A percentile compares a stretch with the other conserved stretches of the same genome.
Evolutionary conservation across 2,113 vertebrate species (phyloP).

Genomic region (Etheostoma cragini): DNA sequence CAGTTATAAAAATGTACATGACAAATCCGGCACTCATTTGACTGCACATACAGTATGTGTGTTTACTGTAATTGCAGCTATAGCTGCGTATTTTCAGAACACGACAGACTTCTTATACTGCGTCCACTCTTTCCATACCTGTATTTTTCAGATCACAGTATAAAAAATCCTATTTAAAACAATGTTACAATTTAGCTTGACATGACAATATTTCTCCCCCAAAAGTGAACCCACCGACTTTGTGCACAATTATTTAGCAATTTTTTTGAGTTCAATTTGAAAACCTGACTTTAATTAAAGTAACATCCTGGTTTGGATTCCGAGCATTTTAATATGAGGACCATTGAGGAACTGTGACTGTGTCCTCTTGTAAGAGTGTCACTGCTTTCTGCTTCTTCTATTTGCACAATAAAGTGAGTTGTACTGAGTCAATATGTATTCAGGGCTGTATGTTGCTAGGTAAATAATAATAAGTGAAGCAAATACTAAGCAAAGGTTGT

Average conservation of each 20-base stretch:
- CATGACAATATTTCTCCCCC: conserved; percentile 21
- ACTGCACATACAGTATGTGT: not conserved
- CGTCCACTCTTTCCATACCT: conserved; percentile 22
- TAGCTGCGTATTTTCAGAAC: not conserved
- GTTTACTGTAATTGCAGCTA: too few relatives aligned
- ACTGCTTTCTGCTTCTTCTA: not conserved
- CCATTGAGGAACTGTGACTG: not conserved
- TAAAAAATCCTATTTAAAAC: conserved; percentile 55
- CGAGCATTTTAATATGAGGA: not conserved
- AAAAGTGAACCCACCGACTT: conserved; percentile 8
- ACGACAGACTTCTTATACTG: conserved; percentile 20
- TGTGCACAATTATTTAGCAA: conserved; percentile 7
- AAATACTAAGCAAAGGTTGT: conserved; percentile 5
- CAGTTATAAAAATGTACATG: too few relatives aligned
- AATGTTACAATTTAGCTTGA: not conserved
- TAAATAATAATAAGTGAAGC: conserved; percentile 31
- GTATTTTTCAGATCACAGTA: conserved; percentile 33
- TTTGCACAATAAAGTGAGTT: conserved; percentile 13
- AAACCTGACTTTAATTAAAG: conserved; percentile 42
- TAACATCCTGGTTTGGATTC: conserved; percentile 21
- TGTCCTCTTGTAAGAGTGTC: not conserved
- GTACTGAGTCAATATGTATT: not conserved
- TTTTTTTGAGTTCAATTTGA: conserved; percentile 36
- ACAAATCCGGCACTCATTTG: too few relatives aligned
- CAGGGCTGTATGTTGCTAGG: not conserved